Evolutionary conservation across 2,797 vertebrate genomes (phyloP).

Genomic region (Helostoma temminkii): DNA sequence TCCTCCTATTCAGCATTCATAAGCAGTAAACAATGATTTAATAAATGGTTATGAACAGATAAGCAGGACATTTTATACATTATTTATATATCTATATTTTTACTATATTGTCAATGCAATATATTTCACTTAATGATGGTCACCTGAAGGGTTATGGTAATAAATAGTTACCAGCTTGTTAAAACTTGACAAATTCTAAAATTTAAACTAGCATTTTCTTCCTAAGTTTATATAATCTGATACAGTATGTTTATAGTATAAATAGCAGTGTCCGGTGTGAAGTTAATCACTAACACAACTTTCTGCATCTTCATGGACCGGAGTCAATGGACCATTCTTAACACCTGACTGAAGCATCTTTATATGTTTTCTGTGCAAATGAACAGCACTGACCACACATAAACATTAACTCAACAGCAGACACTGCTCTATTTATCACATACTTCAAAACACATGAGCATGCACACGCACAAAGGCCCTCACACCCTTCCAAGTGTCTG

Average conservation of each 20-base stretch:
- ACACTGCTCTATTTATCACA: conserved; percentile 28
- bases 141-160: too few relatives aligned
- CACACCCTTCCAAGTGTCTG: conserved; percentile 36
- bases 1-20: too few relatives aligned
- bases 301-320: conserved; percentile 31
- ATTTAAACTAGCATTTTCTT: too few relatives aligned
- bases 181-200: too few relatives aligned
- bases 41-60: too few relatives aligned
- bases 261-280: conserved; percentile 1
- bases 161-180: too few relatives aligned
- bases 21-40: too few relatives aligned
- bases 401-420: conserved; percentile 66
- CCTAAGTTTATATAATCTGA: background rate
- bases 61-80: too few relatives aligned
- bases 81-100: too few relatives aligned
- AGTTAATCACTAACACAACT: conserved; percentile 49
- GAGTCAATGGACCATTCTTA: conserved; percentile 54
- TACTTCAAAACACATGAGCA: conserved; percentile 60
- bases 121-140: too few relatives aligned
- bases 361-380: conserved; percentile 50
- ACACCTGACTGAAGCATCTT: conserved; percentile 7
- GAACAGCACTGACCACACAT: conserved; percentile 27
- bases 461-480: conserved; percentile 40
- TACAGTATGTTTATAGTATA: background rate
- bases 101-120: too few relatives aligned